These are phyloP conservation scores for Xiphophorus hellerii DNA, from an alignment of 2,113 vertebrate genomes.

Conservation along the genomic window DNA sequence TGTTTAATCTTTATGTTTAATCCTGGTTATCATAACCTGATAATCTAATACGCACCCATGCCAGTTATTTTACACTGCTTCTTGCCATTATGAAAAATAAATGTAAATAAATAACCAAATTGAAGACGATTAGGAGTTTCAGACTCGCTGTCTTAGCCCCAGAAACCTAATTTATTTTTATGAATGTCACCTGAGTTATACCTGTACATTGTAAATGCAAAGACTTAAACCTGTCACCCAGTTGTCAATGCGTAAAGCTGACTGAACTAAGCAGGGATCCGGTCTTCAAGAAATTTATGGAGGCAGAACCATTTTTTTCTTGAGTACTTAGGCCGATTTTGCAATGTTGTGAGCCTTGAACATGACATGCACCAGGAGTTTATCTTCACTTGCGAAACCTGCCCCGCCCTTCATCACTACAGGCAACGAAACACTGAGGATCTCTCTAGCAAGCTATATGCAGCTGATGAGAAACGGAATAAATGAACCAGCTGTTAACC, in stretches of 20 bases:
- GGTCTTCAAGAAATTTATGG: neutral
- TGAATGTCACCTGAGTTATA: no score
- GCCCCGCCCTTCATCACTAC: constrained; percentile 68
- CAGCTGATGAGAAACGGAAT: constrained; percentile 1
- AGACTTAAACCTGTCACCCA: constrained; percentile 42
- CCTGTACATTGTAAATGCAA: neutral
- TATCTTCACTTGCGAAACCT: constrained; percentile 61
- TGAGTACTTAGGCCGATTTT: neutral
- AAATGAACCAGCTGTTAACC: neutral
- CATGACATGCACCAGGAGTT: constrained; percentile 22
- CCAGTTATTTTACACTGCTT: neutral
- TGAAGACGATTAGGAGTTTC: neutral
- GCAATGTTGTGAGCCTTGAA: neutral
- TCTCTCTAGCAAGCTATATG: neutral
- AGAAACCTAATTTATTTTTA: neutral
- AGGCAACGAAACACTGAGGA: constrained; percentile 4
- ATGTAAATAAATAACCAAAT: neutral
- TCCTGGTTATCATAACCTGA: no score
- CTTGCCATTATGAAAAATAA: neutral
- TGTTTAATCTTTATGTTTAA: neutral
- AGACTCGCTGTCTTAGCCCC: no score
- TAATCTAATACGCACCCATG: neutral
- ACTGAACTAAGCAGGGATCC: neutral
- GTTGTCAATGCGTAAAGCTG: constrained; percentile 39
- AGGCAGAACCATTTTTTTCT: neutral